Base-by-base conservation (phyloP, 2,888 invertebrate species). In the Gastracanthus pulcherrimus region DNA sequence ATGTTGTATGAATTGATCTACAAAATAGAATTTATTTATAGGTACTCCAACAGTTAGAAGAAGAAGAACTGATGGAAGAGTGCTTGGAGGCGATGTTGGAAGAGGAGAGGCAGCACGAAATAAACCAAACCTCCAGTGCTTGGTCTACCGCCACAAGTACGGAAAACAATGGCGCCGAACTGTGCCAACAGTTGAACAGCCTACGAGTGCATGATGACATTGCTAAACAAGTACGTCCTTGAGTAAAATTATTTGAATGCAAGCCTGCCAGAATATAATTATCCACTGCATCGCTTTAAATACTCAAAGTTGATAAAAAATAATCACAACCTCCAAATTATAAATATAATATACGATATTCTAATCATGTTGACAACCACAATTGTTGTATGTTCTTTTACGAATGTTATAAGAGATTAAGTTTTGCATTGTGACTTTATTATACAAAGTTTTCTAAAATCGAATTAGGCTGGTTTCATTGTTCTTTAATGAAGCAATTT, bases 21-120 rank as follows among this genome's bases (percentile, higher is more conserved):
- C 7, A 1, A 5, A 29, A 19, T 64, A 3, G 7, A 2, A 11
- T 38, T 55, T 9, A 26, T 34, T n/a, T 55, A 6, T n/a, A 82
- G 82, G 82, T 82, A 31, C 75, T 82, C 55, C 82, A 82, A 64
- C 95, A 97, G 88, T 90, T 97, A 26, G 97, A 97, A 89, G 97
- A 97, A 88, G 97, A 97, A 88, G 97, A 96, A 13, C 90, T 97
- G 16, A 97, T 97, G 96, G 96, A 97, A 89, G 96, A 97, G 89
- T 97, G 97, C 89, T 94, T 97, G 86, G 96, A 97, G 88, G 96
- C 96, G 4, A 97, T 97, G 95, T 88, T 96, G 78, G 96, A 95
- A 83, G 96, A 96, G 86, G 96, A 96, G 86, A 89, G 89, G 84
- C 91, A 91, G 74, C 91, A 91, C 74, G 89, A 91, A 71, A 88